Evolutionary conservation across 2,113 vertebrate genomes (phyloP).

Genomic region (Okapia johnstoni): DNA sequence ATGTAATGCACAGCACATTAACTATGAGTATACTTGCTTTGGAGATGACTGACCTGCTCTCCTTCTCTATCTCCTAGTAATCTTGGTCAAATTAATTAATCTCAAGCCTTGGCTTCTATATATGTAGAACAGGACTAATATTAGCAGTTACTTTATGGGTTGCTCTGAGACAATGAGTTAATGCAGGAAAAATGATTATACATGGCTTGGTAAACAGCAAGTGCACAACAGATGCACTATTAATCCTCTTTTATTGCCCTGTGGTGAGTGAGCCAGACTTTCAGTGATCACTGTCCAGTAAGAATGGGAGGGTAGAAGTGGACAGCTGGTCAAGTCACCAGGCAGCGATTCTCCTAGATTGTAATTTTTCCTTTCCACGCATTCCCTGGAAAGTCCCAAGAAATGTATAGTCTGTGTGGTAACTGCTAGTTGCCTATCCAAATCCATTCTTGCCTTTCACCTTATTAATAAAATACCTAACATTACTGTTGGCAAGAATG

Average conservation of each 20-base stretch:
- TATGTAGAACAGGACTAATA: neutral
- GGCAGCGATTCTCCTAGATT: neutral
- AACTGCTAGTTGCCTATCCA: neutral
- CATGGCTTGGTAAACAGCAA: neutral
- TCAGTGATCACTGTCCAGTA: neutral
- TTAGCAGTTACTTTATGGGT: neutral
- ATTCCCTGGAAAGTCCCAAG: neutral
- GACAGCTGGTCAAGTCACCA: neutral
- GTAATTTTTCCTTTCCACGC: neutral
- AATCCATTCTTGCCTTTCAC: neutral
- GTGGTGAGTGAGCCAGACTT: neutral
- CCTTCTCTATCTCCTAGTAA: neutral
- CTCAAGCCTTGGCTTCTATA: neutral
- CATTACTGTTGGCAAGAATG: neutral
- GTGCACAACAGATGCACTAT: neutral
- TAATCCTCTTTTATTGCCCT: neutral
- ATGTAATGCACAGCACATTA: neutral
- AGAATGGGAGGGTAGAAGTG: neutral
- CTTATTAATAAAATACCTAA: neutral
- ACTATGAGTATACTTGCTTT: neutral
- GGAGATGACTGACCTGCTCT: neutral
- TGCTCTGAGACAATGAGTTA: neutral
- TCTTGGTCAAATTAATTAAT: neutral
- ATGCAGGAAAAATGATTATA: neutral
- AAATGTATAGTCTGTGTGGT: neutral